Evolutionary conservation across 2,888 invertebrate species (phyloP).

Genomic region (Mesorhabditis spiculigera): DNA sequence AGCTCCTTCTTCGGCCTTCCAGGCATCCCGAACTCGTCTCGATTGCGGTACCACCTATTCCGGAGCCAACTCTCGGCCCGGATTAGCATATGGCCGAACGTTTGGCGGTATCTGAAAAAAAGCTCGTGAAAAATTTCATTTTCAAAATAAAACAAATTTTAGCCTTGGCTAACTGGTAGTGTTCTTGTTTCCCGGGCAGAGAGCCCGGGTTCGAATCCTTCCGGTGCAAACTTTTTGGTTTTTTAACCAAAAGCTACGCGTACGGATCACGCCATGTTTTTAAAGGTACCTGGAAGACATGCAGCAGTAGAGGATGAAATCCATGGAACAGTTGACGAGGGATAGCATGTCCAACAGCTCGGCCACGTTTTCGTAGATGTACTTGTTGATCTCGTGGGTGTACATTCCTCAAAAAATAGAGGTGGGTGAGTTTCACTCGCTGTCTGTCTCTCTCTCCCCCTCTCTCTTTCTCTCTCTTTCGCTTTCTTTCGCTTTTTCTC

Average conservation of each 20-base stretch:
- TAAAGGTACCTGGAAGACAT: slow-evolving; percentile 28
- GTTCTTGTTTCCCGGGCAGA: too few species aligned
- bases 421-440: too few species aligned
- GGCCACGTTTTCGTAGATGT: slow-evolving; percentile 42
- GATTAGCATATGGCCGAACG: slow-evolving; percentile 43
- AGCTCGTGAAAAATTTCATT: too few species aligned
- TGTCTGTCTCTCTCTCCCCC: background rate
- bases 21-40: background rate
- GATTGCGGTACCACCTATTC: slow-evolving; percentile 26
- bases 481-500: too few species aligned
- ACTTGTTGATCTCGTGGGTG: slow-evolving; percentile 39
- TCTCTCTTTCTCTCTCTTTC: too few species aligned
- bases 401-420: slow-evolving; percentile 37
- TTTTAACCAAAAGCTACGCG: too few species aligned
- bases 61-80: slow-evolving; percentile 43
- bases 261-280: background rate
- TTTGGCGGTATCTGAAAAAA: slow-evolving; percentile 38
- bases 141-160: too few species aligned
- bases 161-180: too few species aligned
- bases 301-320: slow-evolving; percentile 44
- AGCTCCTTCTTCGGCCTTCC: too few species aligned
- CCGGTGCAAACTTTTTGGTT: too few species aligned
- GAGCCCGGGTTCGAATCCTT: too few species aligned
- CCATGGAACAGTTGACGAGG: slow-evolving; percentile 46
- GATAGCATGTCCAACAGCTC: slow-evolving; percentile 46